Evolutionary conservation across 2,888 invertebrate genomes (phyloP), one percentile per base, ranked within the genome.

Genomic region (Cancer borealis): DNA sequence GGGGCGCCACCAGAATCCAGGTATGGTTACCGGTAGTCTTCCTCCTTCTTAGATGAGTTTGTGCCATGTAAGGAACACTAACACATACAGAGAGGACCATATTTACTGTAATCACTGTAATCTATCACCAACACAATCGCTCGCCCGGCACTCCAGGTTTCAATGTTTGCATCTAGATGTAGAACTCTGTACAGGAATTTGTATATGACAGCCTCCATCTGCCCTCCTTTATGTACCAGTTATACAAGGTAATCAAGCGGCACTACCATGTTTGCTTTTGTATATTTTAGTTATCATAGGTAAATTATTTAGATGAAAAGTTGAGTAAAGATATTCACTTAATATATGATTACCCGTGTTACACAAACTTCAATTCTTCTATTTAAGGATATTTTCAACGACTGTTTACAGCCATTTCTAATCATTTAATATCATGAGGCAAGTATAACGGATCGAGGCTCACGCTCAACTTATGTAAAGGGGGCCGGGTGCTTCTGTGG

Each of bases 1-100:
- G 88, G 88, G 88, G 88, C 88, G 46, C n/a, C 88, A 39, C 47
- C 47, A 88, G n/a, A 88, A 12, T n/a, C 46, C 88, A 88, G 88
- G 88, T 84, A 84, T 39, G 30, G 39, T 5, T 30, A 14, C 14
- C 30, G 8, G 30, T 3, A 39, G 3, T 30, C 10, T 3, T 84
- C 5, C 39, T 84, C 39, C 17, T 84, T 84, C 84, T 39, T n/a
- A 3, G 26, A 6, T 0, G 26, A 73, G 73, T 73, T 26, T 10
- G n/a, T n/a, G n/a, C 26, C 26, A 3, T 5, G 73, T n/a, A 73
- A 26, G 21, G 6, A 73, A 73, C 73, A 73, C 73, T 73, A 14
- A 73, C 26, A 26, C 26, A n/a, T 60, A 60, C 21, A 60, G 4
- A 60, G 21, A 4, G 17, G 21, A 17, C 60, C 17, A 54, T 60